Base-by-base conservation (phyloP, 2,888 invertebrate genomes). In the Pseudococcus viburni region DNA sequence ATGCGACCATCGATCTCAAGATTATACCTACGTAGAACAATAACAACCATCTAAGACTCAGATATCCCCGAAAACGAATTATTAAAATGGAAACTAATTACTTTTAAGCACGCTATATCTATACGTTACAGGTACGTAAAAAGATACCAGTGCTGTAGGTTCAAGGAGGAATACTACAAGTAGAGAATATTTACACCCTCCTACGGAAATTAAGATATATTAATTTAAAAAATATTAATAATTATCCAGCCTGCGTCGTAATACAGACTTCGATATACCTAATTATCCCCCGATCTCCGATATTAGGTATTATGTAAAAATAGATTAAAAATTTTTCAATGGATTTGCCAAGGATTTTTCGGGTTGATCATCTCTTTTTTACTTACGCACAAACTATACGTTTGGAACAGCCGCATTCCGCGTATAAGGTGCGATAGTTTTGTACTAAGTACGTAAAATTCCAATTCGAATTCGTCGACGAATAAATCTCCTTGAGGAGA, bases 171-270 rank as follows among this genome's bases (percentile, higher is more conserved):
- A 80, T 22, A 80, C 39, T 77, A 17, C 33, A 22, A 19, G 5
- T 55, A 55, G 15, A 33, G 17, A 12, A 64, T 33, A 77, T 39
- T 39, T 55, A 55, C 42, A 80, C 80, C 80, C 80, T 80, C 42
- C 80, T 46, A 80, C 80, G 80, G 80, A 80, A 80, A 80, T 80
- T 33, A n/a, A 80, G 1, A 33, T 80, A 80, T 80, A n/a, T 80
- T 80, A 80, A n/a, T 42, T 42, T 39, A 59, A 6, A 59, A 6
- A 19, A 59, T 59, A 59, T 59, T 80, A 17, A n/a, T 80, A 42
- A 80, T 80, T 80, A 80, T 42, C 17, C 26, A 12, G 68, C 11
- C 11, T 73, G 68, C 22, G 59, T 46, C 8, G 46, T 46, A 46
- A 1, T 8, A 5, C 46, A 46, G 46, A 51, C 15, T 51, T 7